A percentile compares a stretch with the other conserved stretches of the same genome.
phyloP scores from a whole-genome alignment of 2,113 vertebrate species.

The Notiomystis cincta region DNA sequence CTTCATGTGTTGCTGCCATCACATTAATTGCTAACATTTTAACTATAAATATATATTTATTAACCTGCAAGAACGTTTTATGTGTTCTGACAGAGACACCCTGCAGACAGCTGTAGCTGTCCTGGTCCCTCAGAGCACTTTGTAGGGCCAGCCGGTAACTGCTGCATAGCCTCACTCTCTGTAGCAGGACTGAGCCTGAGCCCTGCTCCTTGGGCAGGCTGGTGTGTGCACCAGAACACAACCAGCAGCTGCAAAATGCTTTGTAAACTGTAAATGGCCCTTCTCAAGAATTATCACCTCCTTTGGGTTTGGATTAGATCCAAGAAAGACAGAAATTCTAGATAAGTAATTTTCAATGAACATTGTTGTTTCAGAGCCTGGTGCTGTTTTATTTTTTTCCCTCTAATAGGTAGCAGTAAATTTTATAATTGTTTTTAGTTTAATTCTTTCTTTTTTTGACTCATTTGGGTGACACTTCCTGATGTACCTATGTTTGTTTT shows the following conservation, averaged over 20 bases:
- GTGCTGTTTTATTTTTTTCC: background rate
- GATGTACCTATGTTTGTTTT: background rate
- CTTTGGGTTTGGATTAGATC: background rate
- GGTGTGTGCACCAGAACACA: rapidly evolving
- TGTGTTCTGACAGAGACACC: rapidly evolving
- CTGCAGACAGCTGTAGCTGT: background rate
- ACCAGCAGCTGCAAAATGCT: background rate
- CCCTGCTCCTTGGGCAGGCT: rapidly evolving
- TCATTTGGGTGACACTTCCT: background rate
- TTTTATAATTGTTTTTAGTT: background rate
- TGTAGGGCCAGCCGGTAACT: rapidly evolving
- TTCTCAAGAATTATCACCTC: background rate
- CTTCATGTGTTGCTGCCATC: background rate
- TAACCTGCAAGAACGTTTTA: background rate
- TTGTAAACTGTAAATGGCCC: background rate
- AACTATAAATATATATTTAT: background rate
- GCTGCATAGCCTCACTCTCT: background rate
- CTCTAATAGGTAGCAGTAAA: background rate
- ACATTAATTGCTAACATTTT: background rate
- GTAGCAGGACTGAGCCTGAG: background rate
- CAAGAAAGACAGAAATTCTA: background rate
- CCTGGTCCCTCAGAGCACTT: background rate
- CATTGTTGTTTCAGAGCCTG: background rate
- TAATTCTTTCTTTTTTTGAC: background rate
- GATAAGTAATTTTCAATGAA: background rate